Evolutionary conservation across 2,888 invertebrate species (phyloP).

Genomic region (Stegana nigrithorax): DNA sequence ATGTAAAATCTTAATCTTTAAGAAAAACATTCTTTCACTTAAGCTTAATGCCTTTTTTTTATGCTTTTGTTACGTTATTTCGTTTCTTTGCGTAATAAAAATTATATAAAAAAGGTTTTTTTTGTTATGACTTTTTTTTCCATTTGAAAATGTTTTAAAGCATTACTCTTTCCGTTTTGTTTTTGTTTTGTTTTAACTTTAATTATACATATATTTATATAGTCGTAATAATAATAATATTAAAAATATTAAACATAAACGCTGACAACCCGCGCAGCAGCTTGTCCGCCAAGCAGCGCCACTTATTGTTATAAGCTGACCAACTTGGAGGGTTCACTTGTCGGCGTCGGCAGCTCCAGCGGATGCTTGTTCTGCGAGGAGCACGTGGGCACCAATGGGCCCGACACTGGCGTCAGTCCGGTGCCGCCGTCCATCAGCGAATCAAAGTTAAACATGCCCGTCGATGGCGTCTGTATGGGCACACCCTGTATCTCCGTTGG

Average conservation of each 20-base stretch:
- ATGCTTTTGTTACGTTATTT: neutral
- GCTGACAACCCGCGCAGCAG: neutral
- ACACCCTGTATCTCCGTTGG: constrained; percentile 80
- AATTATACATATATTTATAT: constrained; percentile 8
- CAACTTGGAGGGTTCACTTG: constrained; percentile 79
- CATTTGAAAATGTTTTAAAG: constrained; percentile 16
- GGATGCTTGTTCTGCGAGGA: constrained; percentile 81
- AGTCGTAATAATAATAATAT: neutral
- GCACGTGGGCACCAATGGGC: constrained; percentile 77
- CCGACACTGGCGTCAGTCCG: constrained; percentile 87
- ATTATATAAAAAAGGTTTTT: constrained; percentile 15
- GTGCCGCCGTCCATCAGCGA: constrained; percentile 94
- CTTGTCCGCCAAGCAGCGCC: neutral
- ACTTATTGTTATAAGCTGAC: constrained; percentile 81
- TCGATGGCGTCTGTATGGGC: constrained; percentile 88
- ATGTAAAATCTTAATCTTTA: constrained; percentile 31
- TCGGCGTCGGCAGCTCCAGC: constrained; percentile 78
- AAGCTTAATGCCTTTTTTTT: neutral
- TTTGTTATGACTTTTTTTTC: constrained; percentile 14
- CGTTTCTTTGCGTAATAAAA: neutral
- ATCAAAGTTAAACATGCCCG: constrained; percentile 91
- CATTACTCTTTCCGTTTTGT: neutral
- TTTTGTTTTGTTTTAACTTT: constrained; percentile 6
- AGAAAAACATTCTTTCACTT: neutral
- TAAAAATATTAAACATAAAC: neutral